Conservation (phyloP, 53 echinoderm and acorn worm genomes). For the Apostichopus leukothele region DNA sequence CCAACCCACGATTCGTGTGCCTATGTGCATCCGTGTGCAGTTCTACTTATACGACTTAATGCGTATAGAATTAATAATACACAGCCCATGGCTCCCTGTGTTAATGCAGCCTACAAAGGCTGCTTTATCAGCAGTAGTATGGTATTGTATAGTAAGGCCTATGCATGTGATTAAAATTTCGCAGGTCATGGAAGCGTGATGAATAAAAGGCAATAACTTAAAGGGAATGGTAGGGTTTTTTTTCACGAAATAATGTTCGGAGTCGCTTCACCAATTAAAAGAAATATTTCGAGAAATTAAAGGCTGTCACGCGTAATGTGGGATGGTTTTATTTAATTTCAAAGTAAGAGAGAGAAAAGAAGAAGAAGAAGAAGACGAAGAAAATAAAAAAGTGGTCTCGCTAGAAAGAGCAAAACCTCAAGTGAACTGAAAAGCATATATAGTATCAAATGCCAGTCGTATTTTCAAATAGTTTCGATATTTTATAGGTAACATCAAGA, state of each 20-base stretch:
- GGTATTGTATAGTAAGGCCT: background rate
- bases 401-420: too few relatives aligned
- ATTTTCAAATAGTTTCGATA: too few relatives aligned
- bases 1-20: too few relatives aligned
- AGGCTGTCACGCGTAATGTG: background rate
- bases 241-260: background rate
- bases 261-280: background rate
- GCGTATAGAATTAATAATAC: background rate
- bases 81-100: background rate
- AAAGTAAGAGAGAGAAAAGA: too few relatives aligned
- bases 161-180: conserved; percentile 43
- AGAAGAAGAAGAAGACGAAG: too few relatives aligned
- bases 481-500: too few relatives aligned
- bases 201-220: conserved; percentile 24
- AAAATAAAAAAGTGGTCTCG: too few relatives aligned
- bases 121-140: background rate
- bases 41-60: too few relatives aligned
- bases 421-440: too few relatives aligned
- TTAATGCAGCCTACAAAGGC: background rate
- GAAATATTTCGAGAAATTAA: conserved; percentile 3
- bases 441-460: too few relatives aligned
- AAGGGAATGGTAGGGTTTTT: background rate
- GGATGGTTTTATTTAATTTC: background rate
- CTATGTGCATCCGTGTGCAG: too few relatives aligned
- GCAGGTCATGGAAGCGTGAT: conserved; percentile 34